These are phyloP conservation scores for Gallinago stenura DNA, from an alignment of 2,797 vertebrate species.

Conservation along the genomic window DNA sequence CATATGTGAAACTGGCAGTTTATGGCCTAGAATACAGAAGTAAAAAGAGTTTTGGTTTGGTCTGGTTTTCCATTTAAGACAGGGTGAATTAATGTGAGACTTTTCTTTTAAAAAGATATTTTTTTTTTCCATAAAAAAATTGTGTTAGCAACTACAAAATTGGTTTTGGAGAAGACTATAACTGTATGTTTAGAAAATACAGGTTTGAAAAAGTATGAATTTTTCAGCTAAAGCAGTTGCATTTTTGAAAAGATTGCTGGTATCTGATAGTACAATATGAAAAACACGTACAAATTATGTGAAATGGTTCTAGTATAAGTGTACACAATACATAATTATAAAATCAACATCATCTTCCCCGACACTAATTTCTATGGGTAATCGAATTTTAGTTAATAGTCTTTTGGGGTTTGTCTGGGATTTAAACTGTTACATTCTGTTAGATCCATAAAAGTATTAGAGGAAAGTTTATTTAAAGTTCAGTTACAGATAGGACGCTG, in stretches of 20 bases:
- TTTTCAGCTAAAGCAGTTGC: background rate
- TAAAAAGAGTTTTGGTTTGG: background rate
- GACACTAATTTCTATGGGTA: background rate
- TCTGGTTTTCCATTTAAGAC: background rate
- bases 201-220: background rate
- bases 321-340: background rate
- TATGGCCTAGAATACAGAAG: background rate
- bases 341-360: background rate
- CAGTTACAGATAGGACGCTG: background rate
- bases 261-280: background rate
- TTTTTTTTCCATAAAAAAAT: too few species aligned
- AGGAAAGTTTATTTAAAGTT: background rate
- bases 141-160: background rate
- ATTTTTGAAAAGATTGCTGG: background rate
- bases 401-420: background rate
- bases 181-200: background rate
- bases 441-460: slow-evolving; percentile 30
- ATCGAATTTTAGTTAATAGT: slow-evolving; percentile 24
- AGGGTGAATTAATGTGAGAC: background rate
- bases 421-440: background rate
- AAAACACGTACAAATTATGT: background rate
- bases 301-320: background rate
- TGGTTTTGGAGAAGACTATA: background rate
- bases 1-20: background rate
- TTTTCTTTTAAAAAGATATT: background rate